Conservation (phyloP, 1,140 invertebrate species). For the Tenebrio molitor region DNA sequence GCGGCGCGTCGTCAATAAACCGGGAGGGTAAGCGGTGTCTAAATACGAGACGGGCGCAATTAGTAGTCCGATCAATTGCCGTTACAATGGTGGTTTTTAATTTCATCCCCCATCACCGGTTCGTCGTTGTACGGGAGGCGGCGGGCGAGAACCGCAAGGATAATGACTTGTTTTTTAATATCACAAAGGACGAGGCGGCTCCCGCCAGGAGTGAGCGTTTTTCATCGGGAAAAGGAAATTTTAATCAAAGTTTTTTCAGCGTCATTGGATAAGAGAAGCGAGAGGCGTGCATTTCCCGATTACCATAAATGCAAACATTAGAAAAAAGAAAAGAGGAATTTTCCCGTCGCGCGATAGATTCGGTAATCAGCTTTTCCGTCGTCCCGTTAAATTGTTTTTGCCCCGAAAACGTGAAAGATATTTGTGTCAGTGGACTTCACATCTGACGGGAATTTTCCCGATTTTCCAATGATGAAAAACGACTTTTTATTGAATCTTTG, state of each 20-base stretch:
- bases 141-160: slow-evolving; percentile 7
- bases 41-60: slow-evolving; percentile 20
- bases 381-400: too few relatives aligned
- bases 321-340: neutral
- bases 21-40: neutral
- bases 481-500: neutral
- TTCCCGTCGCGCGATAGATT: too few relatives aligned
- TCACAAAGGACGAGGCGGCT: slow-evolving; percentile 16
- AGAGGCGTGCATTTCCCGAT: slow-evolving; percentile 15
- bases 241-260: slow-evolving; percentile 39
- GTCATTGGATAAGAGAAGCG: slow-evolving; percentile 19
- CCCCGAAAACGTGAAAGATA: too few relatives aligned
- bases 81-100: slow-evolving; percentile 36
- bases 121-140: neutral
- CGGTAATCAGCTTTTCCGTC: too few relatives aligned
- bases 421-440: too few relatives aligned
- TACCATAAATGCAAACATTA: slow-evolving; percentile 28
- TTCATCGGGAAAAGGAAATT: slow-evolving; percentile 32
- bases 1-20: neutral
- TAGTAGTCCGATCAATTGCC: slow-evolving; percentile 34
- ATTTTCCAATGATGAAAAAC: too few relatives aligned
- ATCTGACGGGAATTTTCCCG: too few relatives aligned
- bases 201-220: slow-evolving; percentile 1
- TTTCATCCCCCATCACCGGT: slow-evolving; percentile 33
- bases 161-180: slow-evolving; percentile 44